Conservation (phyloP, 2,797 vertebrate genomes). For the Anas georgica region DNA sequence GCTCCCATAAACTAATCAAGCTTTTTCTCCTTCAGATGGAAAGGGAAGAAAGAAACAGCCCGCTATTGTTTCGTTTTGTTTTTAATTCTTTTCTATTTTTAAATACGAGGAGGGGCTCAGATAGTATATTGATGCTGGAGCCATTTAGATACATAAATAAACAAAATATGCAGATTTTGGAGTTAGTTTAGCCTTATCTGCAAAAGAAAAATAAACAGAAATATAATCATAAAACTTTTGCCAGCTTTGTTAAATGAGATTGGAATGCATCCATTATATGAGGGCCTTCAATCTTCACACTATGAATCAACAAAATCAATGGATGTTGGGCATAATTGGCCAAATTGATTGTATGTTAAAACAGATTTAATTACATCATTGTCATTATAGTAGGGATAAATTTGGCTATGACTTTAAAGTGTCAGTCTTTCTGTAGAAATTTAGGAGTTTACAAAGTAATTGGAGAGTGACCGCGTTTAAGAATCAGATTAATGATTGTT, state of each 20-base stretch:
- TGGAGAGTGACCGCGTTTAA: not conserved
- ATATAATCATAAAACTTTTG: not conserved
- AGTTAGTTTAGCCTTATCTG: not conserved
- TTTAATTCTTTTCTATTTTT: conserved; percentile 1
- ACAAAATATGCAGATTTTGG: not conserved
- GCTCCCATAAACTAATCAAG: conserved; percentile 20
- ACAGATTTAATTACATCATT: not conserved
- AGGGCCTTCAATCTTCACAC: not conserved
- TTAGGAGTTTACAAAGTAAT: not conserved
- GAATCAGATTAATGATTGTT: not conserved
- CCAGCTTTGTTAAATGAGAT: conserved; percentile 9
- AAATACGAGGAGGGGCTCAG: not conserved
- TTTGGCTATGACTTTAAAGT: conserved; percentile 22
- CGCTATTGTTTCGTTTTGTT: not conserved
- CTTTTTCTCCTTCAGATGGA: not conserved
- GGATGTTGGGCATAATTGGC: not conserved
- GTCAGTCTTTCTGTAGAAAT: not conserved
- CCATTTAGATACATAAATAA: conserved; percentile 1
- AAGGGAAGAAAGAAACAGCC: not conserved
- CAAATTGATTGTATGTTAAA: conserved; percentile 21
- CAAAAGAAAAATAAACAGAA: not conserved
- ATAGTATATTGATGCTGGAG: not conserved
- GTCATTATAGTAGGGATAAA: not conserved
- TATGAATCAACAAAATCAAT: conserved; percentile 17
- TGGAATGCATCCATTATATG: not conserved